Conservation (phyloP, 2,113 vertebrate genomes). For the Grantiella picta region DNA sequence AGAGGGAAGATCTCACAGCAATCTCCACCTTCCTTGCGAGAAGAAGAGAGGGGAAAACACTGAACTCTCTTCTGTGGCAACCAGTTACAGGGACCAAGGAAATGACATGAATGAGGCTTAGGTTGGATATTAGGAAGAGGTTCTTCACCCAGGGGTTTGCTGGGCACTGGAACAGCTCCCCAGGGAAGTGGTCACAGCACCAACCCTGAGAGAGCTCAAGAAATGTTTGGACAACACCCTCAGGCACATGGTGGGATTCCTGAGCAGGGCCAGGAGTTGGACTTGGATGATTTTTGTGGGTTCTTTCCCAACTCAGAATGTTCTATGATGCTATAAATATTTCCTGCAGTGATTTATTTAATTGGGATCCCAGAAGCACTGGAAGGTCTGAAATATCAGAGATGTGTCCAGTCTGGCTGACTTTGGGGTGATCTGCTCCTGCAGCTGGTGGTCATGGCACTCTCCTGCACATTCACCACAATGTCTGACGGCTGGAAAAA, state of each 20-base stretch:
- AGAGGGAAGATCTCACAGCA: neutral
- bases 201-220: neutral
- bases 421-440: neutral
- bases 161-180: neutral
- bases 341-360: neutral
- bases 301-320: neutral
- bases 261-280: neutral
- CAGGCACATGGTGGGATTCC: neutral
- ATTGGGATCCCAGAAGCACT: neutral
- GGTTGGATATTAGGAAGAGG: neutral
- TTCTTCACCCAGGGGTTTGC: neutral
- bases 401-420: neutral
- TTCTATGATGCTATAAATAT: neutral
- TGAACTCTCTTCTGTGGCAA: neutral
- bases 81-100: accelerated
- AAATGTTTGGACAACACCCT: neutral
- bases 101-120: neutral
- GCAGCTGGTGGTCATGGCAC: neutral
- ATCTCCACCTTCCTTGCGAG: neutral
- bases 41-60: neutral
- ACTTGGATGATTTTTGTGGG: neutral
- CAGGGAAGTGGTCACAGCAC: too few relatives aligned
- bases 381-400: neutral
- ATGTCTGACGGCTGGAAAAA: neutral
- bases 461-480: accelerated